phyloP scores from a whole-genome alignment of 2,888 invertebrate species.

The Phoronis australis region DNA sequence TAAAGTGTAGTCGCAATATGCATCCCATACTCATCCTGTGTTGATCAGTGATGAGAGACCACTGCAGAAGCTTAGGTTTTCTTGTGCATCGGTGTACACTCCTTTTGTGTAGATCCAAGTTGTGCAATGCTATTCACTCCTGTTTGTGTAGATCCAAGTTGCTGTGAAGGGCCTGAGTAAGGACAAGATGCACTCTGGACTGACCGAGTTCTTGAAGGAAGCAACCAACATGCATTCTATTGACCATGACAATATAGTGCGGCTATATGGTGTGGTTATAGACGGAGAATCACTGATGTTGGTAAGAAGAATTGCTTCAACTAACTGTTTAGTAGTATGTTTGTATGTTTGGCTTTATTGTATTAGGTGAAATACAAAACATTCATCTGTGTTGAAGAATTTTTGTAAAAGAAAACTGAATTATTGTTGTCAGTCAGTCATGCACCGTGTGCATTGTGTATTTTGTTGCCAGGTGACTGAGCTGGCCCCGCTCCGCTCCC shows the following conservation, averaged over 20 bases:
- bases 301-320: no score
- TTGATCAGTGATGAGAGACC: no score
- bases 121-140: background rate
- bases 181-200: conserved; percentile 92
- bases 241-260: conserved; percentile 92
- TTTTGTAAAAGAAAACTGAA: no score
- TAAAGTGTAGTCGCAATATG: no score
- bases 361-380: background rate
- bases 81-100: no score
- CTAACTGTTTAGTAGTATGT: conserved; percentile 1
- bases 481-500: conserved; percentile 86
- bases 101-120: no score
- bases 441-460: no score
- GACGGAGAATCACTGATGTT: conserved; percentile 76
- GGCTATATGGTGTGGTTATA: conserved; percentile 94
- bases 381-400: background rate
- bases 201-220: conserved; percentile 94
- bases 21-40: no score
- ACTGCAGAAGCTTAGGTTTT: no score
- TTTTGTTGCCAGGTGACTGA: conserved; percentile 72
- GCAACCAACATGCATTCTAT: conserved; percentile 98
- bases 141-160: conserved; percentile 72
- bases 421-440: no score
- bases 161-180: conserved; percentile 94
- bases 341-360: background rate